Evolutionary conservation across 2,797 vertebrate genomes (phyloP), one percentile per base, ranked within the genome.

Genomic region (Xiphorhynchus erythropygius): DNA sequence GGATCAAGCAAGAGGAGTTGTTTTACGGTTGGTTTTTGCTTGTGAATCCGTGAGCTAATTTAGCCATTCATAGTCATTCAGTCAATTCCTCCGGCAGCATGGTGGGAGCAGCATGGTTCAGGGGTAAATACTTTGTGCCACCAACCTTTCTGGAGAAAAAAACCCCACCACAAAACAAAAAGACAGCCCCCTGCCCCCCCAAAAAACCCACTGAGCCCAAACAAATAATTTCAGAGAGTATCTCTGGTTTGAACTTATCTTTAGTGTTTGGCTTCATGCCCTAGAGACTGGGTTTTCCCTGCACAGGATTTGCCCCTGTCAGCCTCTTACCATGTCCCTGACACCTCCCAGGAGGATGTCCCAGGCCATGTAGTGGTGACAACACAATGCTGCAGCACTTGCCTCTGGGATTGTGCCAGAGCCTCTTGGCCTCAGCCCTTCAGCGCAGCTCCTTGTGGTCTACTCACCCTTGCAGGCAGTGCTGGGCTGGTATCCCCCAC

Each of bases 1-100:
- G 75, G 94, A 93, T 84, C n/a, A 42, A 78, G 81, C 39, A 73
- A 63, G 82, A 87, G 82, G 50, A n/a, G 39, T 37, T 87, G 57
- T 46, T 90, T 94, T 93, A 88, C 2, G 6, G 44, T 6, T 80
- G 74, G 17, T 19, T 68, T 79, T 93, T 39, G 65, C 44, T 57
- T 68, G 69, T 77, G 79, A 82, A 83, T 89, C 82, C 71, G 91
- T 81, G 32, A 95, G 76, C 84, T 92, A 89, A 70, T 95, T 84
- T 78, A 83, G 78, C 22, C 4, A 3, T 50, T 83, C 74, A 83
- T 78, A 83, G 78, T 24, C 4, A 2, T 50, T 83, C 80, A 85
- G 77, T 53, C 1, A 5, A 56, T 84, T 39, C 60, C 27, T 73
- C 18, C 4, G 5, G 59, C 75, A 83, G 32, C 60, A 23, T 1